phyloP scores from a whole-genome alignment of 2,113 vertebrate species.

The Arothron firmamentum region DNA sequence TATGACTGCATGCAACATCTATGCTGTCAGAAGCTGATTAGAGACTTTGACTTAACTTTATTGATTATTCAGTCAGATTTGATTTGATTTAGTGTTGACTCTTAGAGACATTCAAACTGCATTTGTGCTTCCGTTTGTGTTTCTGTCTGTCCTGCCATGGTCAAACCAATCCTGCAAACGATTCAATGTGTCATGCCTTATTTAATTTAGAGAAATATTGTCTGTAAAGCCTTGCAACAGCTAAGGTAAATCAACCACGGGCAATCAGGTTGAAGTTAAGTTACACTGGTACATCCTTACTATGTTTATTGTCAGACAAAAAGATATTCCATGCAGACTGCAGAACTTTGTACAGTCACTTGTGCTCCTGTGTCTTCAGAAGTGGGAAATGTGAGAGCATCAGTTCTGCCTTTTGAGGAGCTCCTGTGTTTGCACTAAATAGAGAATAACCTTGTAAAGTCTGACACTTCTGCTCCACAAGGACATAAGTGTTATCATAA shows the following conservation, averaged over 20 bases:
- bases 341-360: background rate
- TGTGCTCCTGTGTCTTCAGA: constrained; percentile 1
- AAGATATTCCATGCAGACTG: background rate
- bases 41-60: too few relatives aligned
- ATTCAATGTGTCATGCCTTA: background rate
- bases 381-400: constrained; percentile 8
- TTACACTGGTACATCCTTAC: constrained; percentile 7
- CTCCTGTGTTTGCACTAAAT: constrained; percentile 8
- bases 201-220: constrained; percentile 9
- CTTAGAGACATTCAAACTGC: constrained; percentile 2
- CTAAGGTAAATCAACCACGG: constrained; percentile 11
- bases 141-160: background rate
- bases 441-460: constrained; percentile 29
- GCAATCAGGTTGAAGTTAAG: constrained; percentile 4
- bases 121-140: constrained; percentile 3
- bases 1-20: too few relatives aligned
- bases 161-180: constrained; percentile 4
- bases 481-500: too few relatives aligned
- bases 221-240: background rate
- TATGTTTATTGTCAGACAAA: constrained; percentile 3
- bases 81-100: background rate
- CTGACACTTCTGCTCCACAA: background rate
- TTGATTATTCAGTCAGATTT: background rate
- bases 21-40: too few relatives aligned
- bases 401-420: constrained; percentile 20